Conservation (phyloP, 2,797 vertebrate species). For the Echiichthys vipera region DNA sequence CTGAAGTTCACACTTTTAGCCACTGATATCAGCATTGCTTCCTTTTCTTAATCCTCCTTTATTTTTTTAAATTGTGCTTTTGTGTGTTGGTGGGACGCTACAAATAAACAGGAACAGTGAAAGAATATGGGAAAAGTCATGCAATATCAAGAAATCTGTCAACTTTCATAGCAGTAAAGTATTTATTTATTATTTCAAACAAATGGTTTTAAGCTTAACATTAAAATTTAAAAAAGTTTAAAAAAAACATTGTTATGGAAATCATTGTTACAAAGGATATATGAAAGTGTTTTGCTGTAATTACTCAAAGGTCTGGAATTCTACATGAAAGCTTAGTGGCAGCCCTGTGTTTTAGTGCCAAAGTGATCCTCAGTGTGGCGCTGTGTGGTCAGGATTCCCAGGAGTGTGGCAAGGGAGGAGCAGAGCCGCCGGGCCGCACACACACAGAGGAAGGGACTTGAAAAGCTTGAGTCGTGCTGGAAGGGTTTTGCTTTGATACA, state of each 20-base stretch:
- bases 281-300: neutral
- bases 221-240: too few relatives aligned
- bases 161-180: too few relatives aligned
- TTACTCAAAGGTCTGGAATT: neutral
- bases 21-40: neutral
- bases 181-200: neutral
- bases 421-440: conserved; percentile 16
- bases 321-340: neutral
- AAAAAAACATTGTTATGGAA: neutral
- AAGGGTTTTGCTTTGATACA: conserved; percentile 75
- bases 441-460: conserved; percentile 53
- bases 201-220: neutral
- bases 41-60: neutral
- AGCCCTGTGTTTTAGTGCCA: conserved; percentile 38
- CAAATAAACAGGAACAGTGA: conserved; percentile 3
- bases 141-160: too few relatives aligned
- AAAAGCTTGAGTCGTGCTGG: conserved; percentile 70
- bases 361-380: conserved; percentile 75
- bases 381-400: conserved; percentile 82
- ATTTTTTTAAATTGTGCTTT: neutral
- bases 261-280: neutral
- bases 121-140: neutral
- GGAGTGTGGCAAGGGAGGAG: conserved; percentile 34
- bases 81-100: neutral
- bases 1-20: neutral